Evolutionary conservation across 2,888 invertebrate genomes (phyloP), one percentile per base, ranked within the genome.

Genomic region (Megastigmus dorsalis): DNA sequence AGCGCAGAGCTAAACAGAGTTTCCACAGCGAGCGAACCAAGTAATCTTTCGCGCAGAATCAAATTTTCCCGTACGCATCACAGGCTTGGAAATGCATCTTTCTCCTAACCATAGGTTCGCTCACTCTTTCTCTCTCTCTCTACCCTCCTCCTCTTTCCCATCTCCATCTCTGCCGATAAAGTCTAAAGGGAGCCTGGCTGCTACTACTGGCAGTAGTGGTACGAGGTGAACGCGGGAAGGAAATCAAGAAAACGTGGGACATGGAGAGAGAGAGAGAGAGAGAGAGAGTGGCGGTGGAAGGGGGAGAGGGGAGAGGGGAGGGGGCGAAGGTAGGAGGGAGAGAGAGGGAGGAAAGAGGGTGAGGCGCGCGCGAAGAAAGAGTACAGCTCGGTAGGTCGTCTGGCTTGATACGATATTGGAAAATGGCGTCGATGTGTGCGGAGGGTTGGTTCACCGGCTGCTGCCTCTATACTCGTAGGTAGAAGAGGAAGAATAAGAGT

Each of bases 361-460:
- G 23, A 23, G 20, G 67, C 4, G 55, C n/a, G 30, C 33, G 33
- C n/a, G n/a, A n/a, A n/a, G n/a, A n/a, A 50, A 60, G 50, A 50
- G 65, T 63, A 62, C 45, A 65, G 65, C 55, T 41, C 36, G 55
- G 67, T 9, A 60, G 36, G 60, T 71, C 74, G 59, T 52, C 33
- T 62, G 9, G 77, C 77, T 78, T 80, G 78, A 79, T 79, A 77
- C 78, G 86, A 85, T 85, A 86, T 86, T 86, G 86, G 85, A 86
- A 86, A 86, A 86, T 86, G 86, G 86, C 85, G 86, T 82, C 84
- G 81, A 81, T 81, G 82, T 76, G 65, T 71, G 70, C 73, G 76
- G 63, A 75, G 71, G 76, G 62, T 71, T 72, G 75, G 74, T 68
- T 67, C 55, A 52, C 54, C 45, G 45, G 45, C 57, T 50, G 50